Evolutionary conservation across 2,797 vertebrate genomes (phyloP), one percentile per base, ranked within the genome.

Genomic region (Galagoides demidoff): DNA sequence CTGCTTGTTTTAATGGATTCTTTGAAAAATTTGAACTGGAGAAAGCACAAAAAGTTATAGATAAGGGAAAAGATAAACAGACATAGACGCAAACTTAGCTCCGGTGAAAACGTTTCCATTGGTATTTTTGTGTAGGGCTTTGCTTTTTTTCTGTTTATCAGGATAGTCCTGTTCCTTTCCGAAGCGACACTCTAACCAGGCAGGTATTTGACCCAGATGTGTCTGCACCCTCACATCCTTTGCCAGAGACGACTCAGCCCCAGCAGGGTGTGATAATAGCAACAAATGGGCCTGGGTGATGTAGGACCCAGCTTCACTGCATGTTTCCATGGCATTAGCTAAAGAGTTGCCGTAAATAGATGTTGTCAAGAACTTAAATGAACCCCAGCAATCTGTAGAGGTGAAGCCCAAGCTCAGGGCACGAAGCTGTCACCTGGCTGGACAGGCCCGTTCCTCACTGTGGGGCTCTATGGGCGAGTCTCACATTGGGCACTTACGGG

Each of bases 1-100:
- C 34, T 64, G 4, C 66, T 88, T 76, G 59, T 57, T 92, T 68
- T 34, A 0, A 3, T 73, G 27, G 49, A 74, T 25, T 82, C 71
- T 83, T 79, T 90, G 88, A 90, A 90, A 83, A 81, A 31, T 34
- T 49, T 63, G 64, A 89, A 68, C 37, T 25, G 45, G 63, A 76
- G n/a, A 68, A 89, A 76, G 81, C 93, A 57, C 11, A 61, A 79
- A 61, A 70, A 89, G 78, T 57, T 79, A 37, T 27, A 93, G 59
- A 55, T 49, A 83, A 83, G 27, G 37, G 71, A 25, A 81, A 81
- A 76, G 61, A 34, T 17, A 17, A 49, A 61, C 0, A 0, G 20
- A 27, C 0, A 0, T 25, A 27, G 59, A 43, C 23, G 27, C 34
- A 31, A 57, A 86, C 66, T 43, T 90, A 12, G 7, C 52, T 52